Evolutionary conservation across 2,888 invertebrate species (phyloP).

Genomic region (Lithophane ornitopus): DNA sequence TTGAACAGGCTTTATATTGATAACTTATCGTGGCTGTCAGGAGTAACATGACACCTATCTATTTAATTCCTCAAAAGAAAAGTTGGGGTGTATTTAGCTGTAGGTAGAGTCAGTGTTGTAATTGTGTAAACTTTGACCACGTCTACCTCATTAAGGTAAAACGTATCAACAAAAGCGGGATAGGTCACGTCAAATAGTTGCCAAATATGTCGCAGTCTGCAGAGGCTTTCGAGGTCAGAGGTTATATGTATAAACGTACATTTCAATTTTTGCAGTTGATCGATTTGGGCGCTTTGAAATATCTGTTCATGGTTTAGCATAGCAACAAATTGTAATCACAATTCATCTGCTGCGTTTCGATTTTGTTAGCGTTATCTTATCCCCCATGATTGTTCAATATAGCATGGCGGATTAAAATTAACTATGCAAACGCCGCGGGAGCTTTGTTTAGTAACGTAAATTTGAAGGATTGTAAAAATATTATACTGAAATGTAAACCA

Average conservation of each 20-base stretch:
- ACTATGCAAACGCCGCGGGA: conserved; percentile 12
- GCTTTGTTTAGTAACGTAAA: background rate
- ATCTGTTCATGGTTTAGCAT: background rate
- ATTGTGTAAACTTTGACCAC: conserved; percentile 24
- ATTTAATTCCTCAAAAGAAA: conserved; percentile 12
- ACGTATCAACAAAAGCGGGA: conserved; percentile 47
- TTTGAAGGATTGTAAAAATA: conserved; percentile 12
- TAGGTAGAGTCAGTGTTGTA: conserved; percentile 5
- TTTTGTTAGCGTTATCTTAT: conserved; percentile 42
- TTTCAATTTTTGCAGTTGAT: conserved; percentile 13
- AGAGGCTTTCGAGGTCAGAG: conserved; percentile 35
- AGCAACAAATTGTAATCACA: conserved; percentile 28
- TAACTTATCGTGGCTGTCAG: conserved; percentile 3
- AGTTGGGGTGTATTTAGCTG: background rate
- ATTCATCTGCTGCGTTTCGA: background rate
- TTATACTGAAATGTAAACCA: conserved; percentile 9
- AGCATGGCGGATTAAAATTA: conserved; percentile 30
- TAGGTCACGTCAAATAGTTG: conserved; percentile 44
- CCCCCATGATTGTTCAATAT: conserved; percentile 29
- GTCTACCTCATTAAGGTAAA: conserved; percentile 52
- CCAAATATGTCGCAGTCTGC: conserved; percentile 28
- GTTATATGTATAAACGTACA: conserved; percentile 25
- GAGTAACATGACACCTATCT: conserved; percentile 6
- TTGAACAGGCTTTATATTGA: conserved; percentile 7
- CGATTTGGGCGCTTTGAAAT: conserved; percentile 15